phyloP scores from a whole-genome alignment of 2,888 invertebrate genomes.

The Thecophora atra region DNA sequence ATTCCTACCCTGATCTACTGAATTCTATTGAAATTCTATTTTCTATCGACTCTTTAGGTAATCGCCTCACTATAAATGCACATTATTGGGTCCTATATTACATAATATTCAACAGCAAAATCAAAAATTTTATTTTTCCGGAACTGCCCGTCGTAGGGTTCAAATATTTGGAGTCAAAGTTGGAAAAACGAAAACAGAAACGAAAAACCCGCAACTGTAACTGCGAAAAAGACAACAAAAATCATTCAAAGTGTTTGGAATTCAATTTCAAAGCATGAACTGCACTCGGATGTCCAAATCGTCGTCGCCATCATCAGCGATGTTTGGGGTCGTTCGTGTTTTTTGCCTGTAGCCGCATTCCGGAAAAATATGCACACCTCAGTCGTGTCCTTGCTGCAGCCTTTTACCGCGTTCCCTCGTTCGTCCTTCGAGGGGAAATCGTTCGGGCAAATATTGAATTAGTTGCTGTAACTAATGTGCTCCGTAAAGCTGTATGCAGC shows the following conservation, averaged over 20 bases:
- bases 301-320: background rate
- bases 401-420: too few relatives aligned
- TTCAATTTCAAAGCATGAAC: slow-evolving; percentile 24
- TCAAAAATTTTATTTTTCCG: too few relatives aligned
- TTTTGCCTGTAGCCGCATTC: background rate
- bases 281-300: slow-evolving; percentile 19
- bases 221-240: slow-evolving; percentile 1
- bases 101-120: too few relatives aligned
- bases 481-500: slow-evolving; percentile 45
- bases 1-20: too few relatives aligned
- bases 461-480: slow-evolving; percentile 38
- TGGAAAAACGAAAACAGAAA: background rate
- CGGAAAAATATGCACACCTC: slow-evolving; percentile 4
- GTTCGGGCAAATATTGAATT: slow-evolving; percentile 29
- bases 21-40: too few relatives aligned
- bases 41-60: too few relatives aligned
- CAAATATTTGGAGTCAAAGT: too few relatives aligned
- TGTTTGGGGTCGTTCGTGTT: background rate
- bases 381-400: slow-evolving; percentile 5
- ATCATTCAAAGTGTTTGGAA: slow-evolving; percentile 21
- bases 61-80: too few relatives aligned
- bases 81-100: too few relatives aligned
- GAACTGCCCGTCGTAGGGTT: too few relatives aligned
- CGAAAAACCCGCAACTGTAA: background rate
- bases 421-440: background rate